Evolutionary conservation across 2,888 invertebrate species (phyloP), one percentile per base, ranked within the genome.

Genomic region (Euzophera pinguis): DNA sequence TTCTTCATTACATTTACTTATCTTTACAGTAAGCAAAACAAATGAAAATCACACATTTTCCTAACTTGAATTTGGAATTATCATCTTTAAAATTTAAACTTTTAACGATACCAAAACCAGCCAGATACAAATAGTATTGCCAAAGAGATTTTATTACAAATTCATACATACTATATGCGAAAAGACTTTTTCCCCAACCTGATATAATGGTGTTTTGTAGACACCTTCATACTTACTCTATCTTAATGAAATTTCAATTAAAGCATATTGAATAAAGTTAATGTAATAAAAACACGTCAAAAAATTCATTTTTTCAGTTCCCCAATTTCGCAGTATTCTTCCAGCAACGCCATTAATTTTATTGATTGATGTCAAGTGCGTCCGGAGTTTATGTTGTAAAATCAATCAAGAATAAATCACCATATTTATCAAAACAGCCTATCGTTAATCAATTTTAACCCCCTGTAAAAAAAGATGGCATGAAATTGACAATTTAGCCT

Each of bases 311-410:
- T 39, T 39, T 39, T 16, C 66, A 72, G 71, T 73, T 73, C 66
- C 66, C 66, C 63, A 65, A 67, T 66, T 68, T 64, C 66, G 58
- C 57, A 61, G 60, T 53, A 53, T 65, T 64, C 65, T 64, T 66
- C 64, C 55, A 61, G 61, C 61, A 63, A 61, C 69, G 64, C 67
- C 71, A 76, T 78, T 74, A 76, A 76, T 78, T 69, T 73, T 53
- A 63, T 61, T 69, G 73, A 77, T 73, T 67, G 74, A 75, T 76
- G 74, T 74, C 73, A 73, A 75, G 69, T 69, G 64, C 69, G 64
- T 59, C 65, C 55, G 63, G 63, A 71, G 65, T 72, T 71, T 68
- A 59, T 64, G 69, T 65, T 67, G 65, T 69, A 39, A 75, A 74
- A 76, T 77, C 73, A 77, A 77, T 76, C 74, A 71, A 58, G 63